A percentile compares a stretch with the other conserved stretches of the same genome.
These are phyloP conservation scores for Marasmarcha lunaedactyla DNA, from an alignment of 2,888 invertebrate species.

Conservation along the genomic window DNA sequence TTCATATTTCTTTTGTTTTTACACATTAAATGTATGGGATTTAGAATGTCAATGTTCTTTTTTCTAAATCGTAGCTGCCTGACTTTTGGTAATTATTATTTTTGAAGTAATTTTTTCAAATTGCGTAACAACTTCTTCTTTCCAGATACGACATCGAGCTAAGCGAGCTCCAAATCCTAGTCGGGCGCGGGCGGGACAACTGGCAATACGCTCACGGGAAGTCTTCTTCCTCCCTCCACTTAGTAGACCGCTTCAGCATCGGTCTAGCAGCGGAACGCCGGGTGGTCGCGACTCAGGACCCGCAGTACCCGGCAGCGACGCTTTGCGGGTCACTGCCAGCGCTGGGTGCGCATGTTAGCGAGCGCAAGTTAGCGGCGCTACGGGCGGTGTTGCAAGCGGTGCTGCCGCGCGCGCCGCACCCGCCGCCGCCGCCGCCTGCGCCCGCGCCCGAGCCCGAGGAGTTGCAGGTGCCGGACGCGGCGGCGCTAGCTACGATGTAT, in stretches of 20 bases:
- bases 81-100: too few relatives aligned
- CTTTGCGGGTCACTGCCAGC: constrained; percentile 88
- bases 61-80: too few relatives aligned
- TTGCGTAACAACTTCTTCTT: too few relatives aligned
- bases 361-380: constrained; percentile 80
- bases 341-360: constrained; percentile 90
- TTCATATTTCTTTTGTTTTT: background rate
- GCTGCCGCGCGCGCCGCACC: constrained; percentile 7
- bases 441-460: constrained; percentile 27
- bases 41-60: too few relatives aligned
- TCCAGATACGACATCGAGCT: constrained; percentile 82
- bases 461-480: constrained; percentile 31
- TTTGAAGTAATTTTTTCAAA: too few relatives aligned
- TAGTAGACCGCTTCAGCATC: constrained; percentile 85
- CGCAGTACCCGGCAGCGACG: constrained; percentile 86
- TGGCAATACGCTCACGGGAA: constrained; percentile 90
- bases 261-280: constrained; percentile 78
- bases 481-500: constrained; percentile 73
- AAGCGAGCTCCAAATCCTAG: constrained; percentile 79
- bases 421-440: constrained; percentile 15
- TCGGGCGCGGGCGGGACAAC: constrained; percentile 89
- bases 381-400: constrained; percentile 36
- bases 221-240: constrained; percentile 86
- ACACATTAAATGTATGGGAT: too few relatives aligned
- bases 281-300: constrained; percentile 85